These are phyloP conservation scores for Hypolimnas misippus DNA, from an alignment of 2,888 invertebrate species.

Conservation along the genomic window DNA sequence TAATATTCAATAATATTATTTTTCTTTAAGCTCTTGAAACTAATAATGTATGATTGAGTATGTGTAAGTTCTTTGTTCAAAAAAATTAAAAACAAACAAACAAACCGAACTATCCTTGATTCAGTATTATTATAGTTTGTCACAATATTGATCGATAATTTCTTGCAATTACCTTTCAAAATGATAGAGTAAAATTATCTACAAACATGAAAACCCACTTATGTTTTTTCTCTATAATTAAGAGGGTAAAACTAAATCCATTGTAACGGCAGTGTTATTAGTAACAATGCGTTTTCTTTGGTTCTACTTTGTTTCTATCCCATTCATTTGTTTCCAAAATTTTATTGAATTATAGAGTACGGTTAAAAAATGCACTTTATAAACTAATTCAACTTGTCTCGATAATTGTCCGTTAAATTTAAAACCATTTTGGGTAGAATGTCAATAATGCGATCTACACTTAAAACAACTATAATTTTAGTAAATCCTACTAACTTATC, in stretches of 20 bases:
- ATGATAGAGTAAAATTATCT: neutral
- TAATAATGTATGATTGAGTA: too few relatives aligned
- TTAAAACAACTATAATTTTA: too few relatives aligned
- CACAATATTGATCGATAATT: neutral
- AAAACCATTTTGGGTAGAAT: too few relatives aligned
- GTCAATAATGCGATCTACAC: too few relatives aligned
- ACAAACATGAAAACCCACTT: neutral
- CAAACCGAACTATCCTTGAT: too few relatives aligned
- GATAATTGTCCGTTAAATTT: too few relatives aligned
- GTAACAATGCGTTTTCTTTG: neutral
- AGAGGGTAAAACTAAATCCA: neutral
- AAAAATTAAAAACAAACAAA: constrained; percentile 3
- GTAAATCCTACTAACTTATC: too few relatives aligned
- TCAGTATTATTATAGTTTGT: too few relatives aligned
- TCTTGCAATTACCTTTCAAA: neutral
- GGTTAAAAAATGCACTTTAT: neutral
- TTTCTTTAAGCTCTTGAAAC: too few relatives aligned
- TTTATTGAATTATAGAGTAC: neutral
- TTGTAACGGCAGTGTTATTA: neutral
- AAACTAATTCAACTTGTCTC: neutral
- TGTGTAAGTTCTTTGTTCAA: too few relatives aligned
- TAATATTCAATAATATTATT: too few relatives aligned
- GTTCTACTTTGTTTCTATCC: neutral
- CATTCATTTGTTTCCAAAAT: too few relatives aligned
- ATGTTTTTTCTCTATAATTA: constrained; percentile 1